Base-by-base conservation (phyloP, 2,797 vertebrate species). In the Malurus leucopterus region DNA sequence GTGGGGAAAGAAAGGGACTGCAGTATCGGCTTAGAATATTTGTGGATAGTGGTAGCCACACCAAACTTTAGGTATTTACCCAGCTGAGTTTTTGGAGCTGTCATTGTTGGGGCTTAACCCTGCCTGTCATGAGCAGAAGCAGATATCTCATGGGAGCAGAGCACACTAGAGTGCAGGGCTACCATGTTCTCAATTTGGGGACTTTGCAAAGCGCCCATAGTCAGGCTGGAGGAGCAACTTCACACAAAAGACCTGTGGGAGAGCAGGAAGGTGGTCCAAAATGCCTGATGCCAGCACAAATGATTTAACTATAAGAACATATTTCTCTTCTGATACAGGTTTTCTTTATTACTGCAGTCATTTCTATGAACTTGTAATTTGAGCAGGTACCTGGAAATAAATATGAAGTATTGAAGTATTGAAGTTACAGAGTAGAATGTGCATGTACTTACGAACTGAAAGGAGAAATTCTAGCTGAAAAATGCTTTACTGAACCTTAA, bases 141-240 rank as follows among this genome's bases (percentile, higher is more conserved):
- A 75, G 11, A 34, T 0, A 0, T 8, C 18, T 67, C 38, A 5
- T 0, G 1, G 7, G 16, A 68, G 27, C 17, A 18, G 71, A 50
- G 8, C 10, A 47, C 34, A 36, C 17, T 57, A 51, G 22, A 58
- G 16, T 24, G 26, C 36, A 43, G 44, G n/a, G 3, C 32, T 64
- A 23, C 2, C 9, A 16, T 6, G 1, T 34, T 69, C 34, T 71
- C n/a, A 15, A 0, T 41, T 3, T 69, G 40, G 9, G 6, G 15
- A 38, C 40, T 58, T 69, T 11, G 13, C 15, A 40, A 51, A 36
- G 32, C 15, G n/a, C 23, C 24, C 0, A 0, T 29, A 8, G 19
- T 63, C 41, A 63, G 44, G 23, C 14, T 73, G 46, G 29, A 82
- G 32, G 24, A 59, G 20, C 9, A n/a, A 16, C 57, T 84, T 82